Percentiles rank a stretch among this genome's conserved stretches.
Conservation (phyloP, 2,113 vertebrate genomes). For the Caracal caracal region DNA sequence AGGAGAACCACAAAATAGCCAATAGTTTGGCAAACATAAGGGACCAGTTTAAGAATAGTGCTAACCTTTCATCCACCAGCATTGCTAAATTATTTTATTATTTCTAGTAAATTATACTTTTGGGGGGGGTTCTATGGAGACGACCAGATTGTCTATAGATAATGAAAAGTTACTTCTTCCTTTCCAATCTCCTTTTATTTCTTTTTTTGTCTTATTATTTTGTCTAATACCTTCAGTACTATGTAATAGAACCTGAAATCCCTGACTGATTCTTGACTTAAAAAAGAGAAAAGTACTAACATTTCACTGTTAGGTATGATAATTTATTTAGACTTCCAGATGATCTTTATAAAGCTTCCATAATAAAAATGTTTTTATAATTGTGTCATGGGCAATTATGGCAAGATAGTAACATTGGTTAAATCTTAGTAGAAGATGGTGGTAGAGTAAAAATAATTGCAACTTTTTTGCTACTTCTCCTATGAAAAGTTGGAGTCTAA, state of each 20-base stretch:
- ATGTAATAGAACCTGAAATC: background rate
- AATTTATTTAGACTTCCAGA: background rate
- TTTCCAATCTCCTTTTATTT: background rate
- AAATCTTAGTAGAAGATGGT: background rate
- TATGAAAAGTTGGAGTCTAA: background rate
- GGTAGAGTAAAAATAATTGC: background rate
- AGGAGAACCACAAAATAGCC: background rate
- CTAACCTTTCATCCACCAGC: background rate
- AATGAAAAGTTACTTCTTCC: background rate
- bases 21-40: background rate
- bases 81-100: background rate
- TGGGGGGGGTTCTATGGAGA: background rate
- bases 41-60: background rate
- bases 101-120: background rate
- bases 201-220: background rate
- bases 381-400: background rate
- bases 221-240: background rate
- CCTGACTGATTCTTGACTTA: background rate
- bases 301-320: background rate
- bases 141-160: background rate
- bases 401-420: background rate
- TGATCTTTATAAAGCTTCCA: background rate
- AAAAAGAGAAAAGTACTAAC: background rate
- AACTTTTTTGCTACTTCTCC: constrained; percentile 6
- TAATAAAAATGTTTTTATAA: constrained; percentile 23